Conservation (phyloP, 2,797 vertebrate genomes). For the Myiotriccus ornatus region DNA sequence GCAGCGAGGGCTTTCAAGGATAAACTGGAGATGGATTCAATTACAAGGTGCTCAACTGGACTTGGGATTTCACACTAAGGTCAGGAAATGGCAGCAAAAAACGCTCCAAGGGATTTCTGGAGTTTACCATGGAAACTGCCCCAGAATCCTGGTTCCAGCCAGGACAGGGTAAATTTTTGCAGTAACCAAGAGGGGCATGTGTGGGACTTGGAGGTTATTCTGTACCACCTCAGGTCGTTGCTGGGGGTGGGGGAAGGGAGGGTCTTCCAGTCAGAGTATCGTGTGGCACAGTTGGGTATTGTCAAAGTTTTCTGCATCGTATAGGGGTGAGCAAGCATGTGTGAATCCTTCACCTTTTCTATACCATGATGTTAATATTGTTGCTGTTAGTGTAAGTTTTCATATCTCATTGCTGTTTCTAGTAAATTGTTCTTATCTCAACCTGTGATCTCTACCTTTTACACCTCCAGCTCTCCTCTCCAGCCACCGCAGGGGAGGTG, state of each 20-base stretch:
- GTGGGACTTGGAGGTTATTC: not conserved
- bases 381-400: not conserved
- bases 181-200: no score
- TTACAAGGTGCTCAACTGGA: not conserved
- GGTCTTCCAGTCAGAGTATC: not conserved
- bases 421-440: not conserved
- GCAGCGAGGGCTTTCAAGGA: not conserved
- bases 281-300: accelerated
- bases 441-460: not conserved
- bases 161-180: not conserved
- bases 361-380: not conserved
- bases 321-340: not conserved
- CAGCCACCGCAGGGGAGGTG: not conserved
- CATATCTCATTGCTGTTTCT: not conserved
- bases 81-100: not conserved
- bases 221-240: not conserved
- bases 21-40: not conserved
- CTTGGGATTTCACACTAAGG: not conserved
- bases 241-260: accelerated
- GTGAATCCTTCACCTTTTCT: not conserved
- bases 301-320: not conserved
- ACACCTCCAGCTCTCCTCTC: not conserved
- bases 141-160: no score
- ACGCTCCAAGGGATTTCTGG: not conserved
- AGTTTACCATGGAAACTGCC: not conserved